A percentile compares a stretch with the other conserved stretches of the same genome.
Evolutionary conservation across 2,113 vertebrate genomes (phyloP).

Genomic region (Proterorhinus semilunaris): DNA sequence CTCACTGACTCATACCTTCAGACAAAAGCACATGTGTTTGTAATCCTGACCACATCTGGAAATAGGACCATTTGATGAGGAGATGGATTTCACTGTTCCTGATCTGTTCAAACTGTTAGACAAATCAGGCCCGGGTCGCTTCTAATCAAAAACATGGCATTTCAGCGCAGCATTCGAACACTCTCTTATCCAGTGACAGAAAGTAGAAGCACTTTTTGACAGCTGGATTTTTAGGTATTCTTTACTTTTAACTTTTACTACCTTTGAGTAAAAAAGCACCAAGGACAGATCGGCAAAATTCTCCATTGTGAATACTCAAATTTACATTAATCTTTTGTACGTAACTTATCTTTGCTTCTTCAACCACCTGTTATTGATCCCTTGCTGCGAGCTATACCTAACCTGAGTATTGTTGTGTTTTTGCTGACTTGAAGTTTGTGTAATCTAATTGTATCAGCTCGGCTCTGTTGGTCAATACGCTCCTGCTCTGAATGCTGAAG

Average conservation of each 20-base stretch:
- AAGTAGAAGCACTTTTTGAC: no score
- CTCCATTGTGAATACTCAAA: no score
- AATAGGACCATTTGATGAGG: background rate
- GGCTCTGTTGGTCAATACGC: slow-evolving; percentile 37
- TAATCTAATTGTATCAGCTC: slow-evolving; percentile 49
- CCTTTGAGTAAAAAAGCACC: no score
- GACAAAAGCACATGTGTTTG: background rate
- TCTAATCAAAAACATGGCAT: background rate
- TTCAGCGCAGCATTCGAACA: background rate
- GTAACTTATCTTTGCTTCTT: no score
- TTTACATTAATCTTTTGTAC: no score
- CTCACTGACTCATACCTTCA: background rate
- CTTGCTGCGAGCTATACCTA: slow-evolving; percentile 2
- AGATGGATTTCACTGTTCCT: slow-evolving; percentile 2
- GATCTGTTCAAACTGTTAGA: background rate
- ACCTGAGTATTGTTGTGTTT: slow-evolving; percentile 31
- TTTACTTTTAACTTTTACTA: no score
- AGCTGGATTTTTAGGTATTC: no score
- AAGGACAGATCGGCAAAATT: no score
- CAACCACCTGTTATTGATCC: slow-evolving; percentile 54
- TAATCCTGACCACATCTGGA: slow-evolving; percentile 3
- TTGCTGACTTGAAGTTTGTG: slow-evolving; percentile 45
- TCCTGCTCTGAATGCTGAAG: slow-evolving; percentile 27
- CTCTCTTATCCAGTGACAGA: background rate
- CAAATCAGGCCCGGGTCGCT: background rate